Conservation (phyloP, 2,113 vertebrate genomes). For the Odocoileus hemionus region DNA sequence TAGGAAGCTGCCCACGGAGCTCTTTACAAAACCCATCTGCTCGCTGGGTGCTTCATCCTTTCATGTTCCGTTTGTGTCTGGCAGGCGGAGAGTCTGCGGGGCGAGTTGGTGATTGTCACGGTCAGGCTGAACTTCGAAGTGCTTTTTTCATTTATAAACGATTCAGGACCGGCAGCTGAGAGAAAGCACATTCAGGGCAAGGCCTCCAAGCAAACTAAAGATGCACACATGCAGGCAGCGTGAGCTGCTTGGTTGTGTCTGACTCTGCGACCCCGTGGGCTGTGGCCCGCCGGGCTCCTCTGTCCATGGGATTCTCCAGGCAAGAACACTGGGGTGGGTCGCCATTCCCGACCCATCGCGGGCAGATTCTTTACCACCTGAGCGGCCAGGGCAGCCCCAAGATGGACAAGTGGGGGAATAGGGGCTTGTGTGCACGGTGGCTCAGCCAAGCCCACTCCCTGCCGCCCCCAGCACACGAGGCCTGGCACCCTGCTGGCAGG, state of each 20-base stretch:
- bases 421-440: rapidly evolving
- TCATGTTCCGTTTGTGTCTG: background rate
- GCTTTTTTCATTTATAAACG: background rate
- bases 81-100: background rate
- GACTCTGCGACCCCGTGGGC: background rate
- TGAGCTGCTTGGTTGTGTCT: background rate
- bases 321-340: background rate
- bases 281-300: background rate
- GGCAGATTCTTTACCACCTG: background rate
- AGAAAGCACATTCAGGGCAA: background rate
- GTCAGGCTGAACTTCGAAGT: background rate
- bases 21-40: background rate
- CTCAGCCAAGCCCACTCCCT: background rate
- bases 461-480: rapidly evolving
- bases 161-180: background rate
- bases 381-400: background rate
- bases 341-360: background rate
- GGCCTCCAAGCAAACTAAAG: background rate
- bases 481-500: rapidly evolving
- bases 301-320: background rate
- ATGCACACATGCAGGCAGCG: rapidly evolving
- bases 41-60: background rate
- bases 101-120: background rate
- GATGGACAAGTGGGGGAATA: rapidly evolving
- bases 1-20: background rate